Base-by-base conservation (phyloP, 2,797 vertebrate species). In the Limosa lapponica region DNA sequence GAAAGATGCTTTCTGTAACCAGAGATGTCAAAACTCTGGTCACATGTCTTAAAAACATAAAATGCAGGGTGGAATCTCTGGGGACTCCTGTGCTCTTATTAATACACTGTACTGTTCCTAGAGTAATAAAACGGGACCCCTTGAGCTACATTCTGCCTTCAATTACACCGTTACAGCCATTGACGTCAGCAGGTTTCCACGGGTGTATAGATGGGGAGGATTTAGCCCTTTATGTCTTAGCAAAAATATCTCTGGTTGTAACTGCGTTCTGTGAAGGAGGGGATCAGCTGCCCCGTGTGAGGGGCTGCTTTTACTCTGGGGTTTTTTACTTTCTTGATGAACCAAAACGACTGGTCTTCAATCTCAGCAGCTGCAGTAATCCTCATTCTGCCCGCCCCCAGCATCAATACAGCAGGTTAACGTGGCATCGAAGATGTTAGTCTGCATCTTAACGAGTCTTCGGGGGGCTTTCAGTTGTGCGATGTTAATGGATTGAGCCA, bases 1-100 rank as follows among this genome's bases (percentile, higher is more conserved):
- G 0, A 62, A 74, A 62, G 66, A 62, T 39, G 58, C 3, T 1
- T 73, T 78, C 55, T 37, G 22, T 65, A 72, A 86, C 57, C 55
- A 17, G 75, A 96, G 83, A 89, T 70, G 82, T 57, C 87, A 81
- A 87, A 92, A 93, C 80, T 85, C 82, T 5, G 49, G 81, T 92
- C 77, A 16, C 67, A 19, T 87, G 78, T 58, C 57, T 85, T 15
- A 54, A 46, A 95, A 67, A 28, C 48, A 20, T 13, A 27, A 44
- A 87, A 66, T 11, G 59, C 57, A 59, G 54, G 67, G 72, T 61
- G 87, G 65, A 32, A 64, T 71, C 94, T 74, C 91, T 37, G 73
- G 69, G 69, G 88, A 72, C 57, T 41, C 43, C 28, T 67, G 43
- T 46, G 49, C 6, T 54, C 36, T 83, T 75, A 41, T 69, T 61